A percentile compares a stretch with the other conserved stretches of the same genome.
Conservation (phyloP, 1,140 invertebrate genomes). For the honey bee (Apis mellifera) region Amel_HAv3.1 CM009932.2:12027001-12027500, state of each 20-base stretch:
- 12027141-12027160: not conserved
- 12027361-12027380: too few relatives aligned
- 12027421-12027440: not conserved
- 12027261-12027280: too few relatives aligned
- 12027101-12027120: not conserved
- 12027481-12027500: not conserved
- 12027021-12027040: not conserved
- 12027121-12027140: not conserved
- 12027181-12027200: not conserved
- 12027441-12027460: not conserved
- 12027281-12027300: too few relatives aligned
- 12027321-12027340: too few relatives aligned
- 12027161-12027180: not conserved
- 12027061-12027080: not conserved
- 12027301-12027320: too few relatives aligned
- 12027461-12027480: not conserved
- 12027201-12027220: too few relatives aligned
- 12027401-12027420: not conserved
- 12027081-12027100: not conserved
- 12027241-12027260: too few relatives aligned
- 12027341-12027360: too few relatives aligned
- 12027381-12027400: too few relatives aligned
- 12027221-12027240: too few relatives aligned
- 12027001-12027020: conserved; percentile 1
- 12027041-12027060: not conserved